These are phyloP conservation scores for Diplodus puntazzo DNA, from an alignment of 2,797 vertebrate species.

Conservation along the genomic window DNA sequence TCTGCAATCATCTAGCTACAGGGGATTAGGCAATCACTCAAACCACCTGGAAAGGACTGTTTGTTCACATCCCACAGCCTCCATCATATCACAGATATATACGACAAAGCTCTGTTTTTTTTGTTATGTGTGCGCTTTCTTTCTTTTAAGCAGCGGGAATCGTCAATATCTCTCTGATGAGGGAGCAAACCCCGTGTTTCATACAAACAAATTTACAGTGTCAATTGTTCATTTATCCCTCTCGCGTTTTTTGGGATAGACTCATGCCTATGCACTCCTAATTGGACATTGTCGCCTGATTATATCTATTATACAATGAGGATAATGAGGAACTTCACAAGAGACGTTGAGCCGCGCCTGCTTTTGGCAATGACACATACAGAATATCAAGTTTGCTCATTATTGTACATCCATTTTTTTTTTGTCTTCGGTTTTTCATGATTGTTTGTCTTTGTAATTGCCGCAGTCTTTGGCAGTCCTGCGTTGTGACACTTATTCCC, in stretches of 20 bases:
- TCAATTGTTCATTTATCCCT: constrained; percentile 56
- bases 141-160: constrained; percentile 48
- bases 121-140: neutral
- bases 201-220: constrained; percentile 53
- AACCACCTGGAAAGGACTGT: constrained; percentile 84
- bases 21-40: constrained; percentile 87
- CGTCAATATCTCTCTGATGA: constrained; percentile 71
- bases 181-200: constrained; percentile 46
- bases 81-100: constrained; percentile 77
- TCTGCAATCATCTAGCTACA: constrained; percentile 83
- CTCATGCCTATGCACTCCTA: constrained; percentile 53
- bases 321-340: constrained; percentile 68
- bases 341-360: constrained; percentile 47
- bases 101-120: constrained; percentile 51
- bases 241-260: constrained; percentile 43
- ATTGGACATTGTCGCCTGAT: constrained; percentile 76
- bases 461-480: constrained; percentile 35
- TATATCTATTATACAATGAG: constrained; percentile 79
- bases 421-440: constrained; percentile 16
- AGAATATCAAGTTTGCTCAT: constrained; percentile 59
- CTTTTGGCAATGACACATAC: constrained; percentile 52
- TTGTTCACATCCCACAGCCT: constrained; percentile 79
- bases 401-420: constrained; percentile 28
- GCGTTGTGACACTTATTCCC: constrained; percentile 56
- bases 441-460: constrained; percentile 60